Evolutionary conservation across 2,888 invertebrate genomes (phyloP).

Genomic region (Adelphocoris suturalis): DNA sequence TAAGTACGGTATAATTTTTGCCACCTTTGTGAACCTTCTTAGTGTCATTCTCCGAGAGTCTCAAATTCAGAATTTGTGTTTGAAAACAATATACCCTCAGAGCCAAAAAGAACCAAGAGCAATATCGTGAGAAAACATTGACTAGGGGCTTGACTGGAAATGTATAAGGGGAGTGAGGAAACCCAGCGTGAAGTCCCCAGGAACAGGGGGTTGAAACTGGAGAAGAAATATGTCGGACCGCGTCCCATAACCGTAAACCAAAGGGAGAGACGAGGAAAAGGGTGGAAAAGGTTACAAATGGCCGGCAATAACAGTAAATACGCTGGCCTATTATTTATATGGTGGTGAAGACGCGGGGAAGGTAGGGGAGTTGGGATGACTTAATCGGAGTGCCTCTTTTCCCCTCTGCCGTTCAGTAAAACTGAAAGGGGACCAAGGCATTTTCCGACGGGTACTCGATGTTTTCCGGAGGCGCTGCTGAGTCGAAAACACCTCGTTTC

Average conservation of each 20-base stretch:
- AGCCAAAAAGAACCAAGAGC: conserved; percentile 58
- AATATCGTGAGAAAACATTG: conserved; percentile 62
- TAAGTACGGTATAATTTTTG: too few species aligned
- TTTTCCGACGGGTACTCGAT: conserved; percentile 19
- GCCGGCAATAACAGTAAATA: conserved; percentile 72
- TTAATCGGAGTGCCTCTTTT: conserved; percentile 68
- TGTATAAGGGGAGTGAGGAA: conserved; percentile 44
- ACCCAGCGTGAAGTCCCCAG: conserved; percentile 62
- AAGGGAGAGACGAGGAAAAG: conserved; percentile 39
- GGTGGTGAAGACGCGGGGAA: conserved; percentile 35
- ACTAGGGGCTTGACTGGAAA: conserved; percentile 16
- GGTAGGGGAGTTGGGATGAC: conserved; percentile 58
- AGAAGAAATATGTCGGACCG: conserved; percentile 68
- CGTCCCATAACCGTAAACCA: conserved; percentile 72
- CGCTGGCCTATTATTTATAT: conserved; percentile 69
- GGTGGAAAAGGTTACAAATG: conserved; percentile 66
- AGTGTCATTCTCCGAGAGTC: not conserved
- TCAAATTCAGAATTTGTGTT: conserved; percentile 35
- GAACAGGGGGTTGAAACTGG: conserved; percentile 66
- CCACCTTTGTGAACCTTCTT: not conserved
- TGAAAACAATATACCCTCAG: conserved; percentile 64
- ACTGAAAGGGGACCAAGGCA: not conserved
- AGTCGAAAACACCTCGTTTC: conserved; percentile 40
- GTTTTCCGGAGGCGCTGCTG: not conserved
- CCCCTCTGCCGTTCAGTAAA: conserved; percentile 21